Evolutionary conservation across 2,113 vertebrate species (phyloP), one percentile per base, ranked within the genome.

Genomic region (Burhinus bistriatus): DNA sequence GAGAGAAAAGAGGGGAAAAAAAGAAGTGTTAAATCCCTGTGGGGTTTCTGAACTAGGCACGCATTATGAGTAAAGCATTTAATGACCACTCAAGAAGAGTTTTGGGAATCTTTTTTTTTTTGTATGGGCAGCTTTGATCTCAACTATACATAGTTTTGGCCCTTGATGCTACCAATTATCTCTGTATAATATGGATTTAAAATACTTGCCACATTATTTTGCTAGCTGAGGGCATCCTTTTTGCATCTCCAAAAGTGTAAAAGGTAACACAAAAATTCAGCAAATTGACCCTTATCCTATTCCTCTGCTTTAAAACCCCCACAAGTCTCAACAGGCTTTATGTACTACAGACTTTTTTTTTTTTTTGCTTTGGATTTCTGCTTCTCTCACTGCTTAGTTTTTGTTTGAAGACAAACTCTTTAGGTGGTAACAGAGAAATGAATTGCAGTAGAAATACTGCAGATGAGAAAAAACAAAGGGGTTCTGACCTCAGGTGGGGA

Each of bases 131-230:
- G 62, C 93, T 97, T 94, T 91, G 92, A 92, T 93, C 72, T 94
- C 32, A 23, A 7, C 40, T 86, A 38, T 54, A 45, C 6, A 20
- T 29, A 34, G 45, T 49, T 92, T 87, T 79, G 66, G 45, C 62
- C 73, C 40, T 85, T 83, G 72, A 79, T 93, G 62, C 54, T 83
- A 54, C 68, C 91, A 91, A 89, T 97, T 97, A 94, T 36, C 45
- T 69, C 61, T 30, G 40, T 66, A 70, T 69, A 91, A 85, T 47
- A 69, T 0, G 8, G 70, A 79, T 76, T 95, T 85, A 66, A 95
- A 95, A 93, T 76, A 47, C 40, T 69, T 77, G 44, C 57, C 15
- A 36, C 38, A 6, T 14, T 55, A n/a, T 76, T 87, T 89, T 72
- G 58, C 38, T 93, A 69, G 75, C 57, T 85, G 65, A 94, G 73